A percentile compares a stretch with the other conserved stretches of the same genome.
phyloP scores from a whole-genome alignment of 1,140 invertebrate species.

The Elymnias hypermnestra region DNA sequence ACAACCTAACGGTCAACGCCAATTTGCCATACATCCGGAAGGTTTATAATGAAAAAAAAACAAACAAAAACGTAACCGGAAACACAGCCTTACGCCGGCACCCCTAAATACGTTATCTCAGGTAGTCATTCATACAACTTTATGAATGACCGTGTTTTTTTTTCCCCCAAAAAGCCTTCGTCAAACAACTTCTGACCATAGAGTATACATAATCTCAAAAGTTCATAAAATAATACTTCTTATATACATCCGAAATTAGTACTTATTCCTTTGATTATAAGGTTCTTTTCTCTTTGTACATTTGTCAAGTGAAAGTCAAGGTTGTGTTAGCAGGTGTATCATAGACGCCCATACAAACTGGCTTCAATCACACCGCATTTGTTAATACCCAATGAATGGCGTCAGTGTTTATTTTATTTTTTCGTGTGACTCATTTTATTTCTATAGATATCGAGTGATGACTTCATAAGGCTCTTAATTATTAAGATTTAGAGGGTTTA shows the following conservation, averaged over 20 bases:
- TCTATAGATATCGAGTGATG: background rate
- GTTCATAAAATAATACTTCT: background rate
- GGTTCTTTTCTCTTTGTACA: background rate
- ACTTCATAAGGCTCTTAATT: no score
- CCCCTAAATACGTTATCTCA: constrained; percentile 33
- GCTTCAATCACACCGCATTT: constrained; percentile 11
- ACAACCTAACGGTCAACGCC: constrained; percentile 48
- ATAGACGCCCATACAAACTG: constrained; percentile 4
- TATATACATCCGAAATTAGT: background rate
- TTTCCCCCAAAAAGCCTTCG: background rate
- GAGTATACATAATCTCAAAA: background rate
- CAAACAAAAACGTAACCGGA: constrained; percentile 42
- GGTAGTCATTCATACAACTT: constrained; percentile 53
- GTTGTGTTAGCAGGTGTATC: constrained; percentile 11
- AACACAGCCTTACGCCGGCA: constrained; percentile 30
- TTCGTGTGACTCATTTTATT: constrained; percentile 12
- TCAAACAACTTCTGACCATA: constrained; percentile 1
- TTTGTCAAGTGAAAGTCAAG: constrained; percentile 1
- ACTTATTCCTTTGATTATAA: background rate
- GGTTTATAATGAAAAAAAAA: constrained; percentile 22
- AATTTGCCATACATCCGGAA: constrained; percentile 58
- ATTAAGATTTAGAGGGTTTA: background rate
- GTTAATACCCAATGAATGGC: no score
- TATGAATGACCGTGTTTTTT: constrained; percentile 47
- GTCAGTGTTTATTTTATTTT: no score